These are phyloP conservation scores for Grus americana DNA, from an alignment of 2,113 vertebrate genomes.

Conservation along the genomic window DNA sequence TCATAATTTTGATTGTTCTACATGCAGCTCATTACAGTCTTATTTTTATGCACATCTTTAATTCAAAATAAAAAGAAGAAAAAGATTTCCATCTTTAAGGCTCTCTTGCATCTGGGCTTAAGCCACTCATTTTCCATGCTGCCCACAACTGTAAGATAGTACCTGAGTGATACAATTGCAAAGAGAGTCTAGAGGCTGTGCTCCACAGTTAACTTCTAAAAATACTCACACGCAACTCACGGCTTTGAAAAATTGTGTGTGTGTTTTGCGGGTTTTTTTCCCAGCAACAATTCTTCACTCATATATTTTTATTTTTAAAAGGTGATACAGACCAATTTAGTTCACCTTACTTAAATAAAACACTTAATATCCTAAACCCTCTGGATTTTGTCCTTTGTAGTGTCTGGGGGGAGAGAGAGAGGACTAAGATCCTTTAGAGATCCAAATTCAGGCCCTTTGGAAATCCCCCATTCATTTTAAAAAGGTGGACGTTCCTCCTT, in stretches of 20 bases:
- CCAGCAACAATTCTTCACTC: neutral
- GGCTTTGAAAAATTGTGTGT: neutral
- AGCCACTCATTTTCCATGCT: neutral
- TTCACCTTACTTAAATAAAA: neutral
- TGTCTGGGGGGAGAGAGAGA: neutral
- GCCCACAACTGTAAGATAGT: neutral
- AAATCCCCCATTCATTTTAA: neutral
- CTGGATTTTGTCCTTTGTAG: neutral
- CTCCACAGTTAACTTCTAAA: neutral
- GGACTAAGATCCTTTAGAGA: neutral
- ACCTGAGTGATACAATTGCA: neutral
- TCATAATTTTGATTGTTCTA: slow-evolving; percentile 56
- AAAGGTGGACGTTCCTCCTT: neutral
- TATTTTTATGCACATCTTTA: slow-evolving; percentile 54
- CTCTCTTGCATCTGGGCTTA: neutral
- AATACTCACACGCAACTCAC: neutral
- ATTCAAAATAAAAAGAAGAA: slow-evolving; percentile 33
- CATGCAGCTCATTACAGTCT: slow-evolving; percentile 40
- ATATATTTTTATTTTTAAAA: neutral
- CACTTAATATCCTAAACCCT: neutral
- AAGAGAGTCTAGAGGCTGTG: neutral
- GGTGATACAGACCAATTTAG: neutral
- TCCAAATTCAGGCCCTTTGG: neutral
- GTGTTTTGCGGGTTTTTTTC: neutral
- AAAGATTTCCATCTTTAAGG: slow-evolving; percentile 6